A percentile compares a stretch with the other conserved stretches of the same genome.
Conservation (phyloP, 1,140 invertebrate genomes). For the Cotesia chilonis region DNA sequence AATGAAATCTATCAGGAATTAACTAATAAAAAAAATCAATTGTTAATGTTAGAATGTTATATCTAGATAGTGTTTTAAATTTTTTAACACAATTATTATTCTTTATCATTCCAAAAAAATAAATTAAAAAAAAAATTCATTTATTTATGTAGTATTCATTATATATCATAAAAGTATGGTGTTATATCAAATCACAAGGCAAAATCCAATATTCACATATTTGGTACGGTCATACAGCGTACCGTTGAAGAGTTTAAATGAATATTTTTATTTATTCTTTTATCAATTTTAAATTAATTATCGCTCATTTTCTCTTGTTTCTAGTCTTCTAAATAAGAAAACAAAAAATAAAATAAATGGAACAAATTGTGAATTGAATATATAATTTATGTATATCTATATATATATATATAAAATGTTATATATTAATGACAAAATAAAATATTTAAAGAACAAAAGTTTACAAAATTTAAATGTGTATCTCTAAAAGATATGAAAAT, state of each 20-base stretch:
- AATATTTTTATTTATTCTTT: slow-evolving; percentile 18
- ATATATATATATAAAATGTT: slow-evolving; percentile 27
- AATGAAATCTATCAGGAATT: slow-evolving; percentile 50
- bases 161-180: slow-evolving; percentile 65
- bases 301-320: slow-evolving; percentile 16
- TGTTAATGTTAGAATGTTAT: slow-evolving; percentile 16
- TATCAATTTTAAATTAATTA: slow-evolving; percentile 15
- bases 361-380: slow-evolving; percentile 9
- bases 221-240: slow-evolving; percentile 49
- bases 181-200: slow-evolving; percentile 63
- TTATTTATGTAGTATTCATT: slow-evolving; percentile 59
- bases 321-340: slow-evolving; percentile 28
- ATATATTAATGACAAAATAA: slow-evolving; percentile 1
- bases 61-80: no score
- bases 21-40: slow-evolving; percentile 45
- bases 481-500: no score
- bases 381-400: slow-evolving; percentile 29
- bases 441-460: slow-evolving; percentile 14
- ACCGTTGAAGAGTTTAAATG: slow-evolving; percentile 37
- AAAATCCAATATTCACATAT: slow-evolving; percentile 60
- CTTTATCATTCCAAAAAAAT: neutral
- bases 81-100: neutral
- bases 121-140: slow-evolving; percentile 25
- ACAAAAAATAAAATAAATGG: no score
- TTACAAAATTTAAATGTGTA: slow-evolving; percentile 15